A percentile compares a stretch with the other conserved stretches of the same genome.
These are phyloP conservation scores for Oriolus oriolus DNA, from an alignment of 2,113 vertebrate genomes.

Conservation along the genomic window DNA sequence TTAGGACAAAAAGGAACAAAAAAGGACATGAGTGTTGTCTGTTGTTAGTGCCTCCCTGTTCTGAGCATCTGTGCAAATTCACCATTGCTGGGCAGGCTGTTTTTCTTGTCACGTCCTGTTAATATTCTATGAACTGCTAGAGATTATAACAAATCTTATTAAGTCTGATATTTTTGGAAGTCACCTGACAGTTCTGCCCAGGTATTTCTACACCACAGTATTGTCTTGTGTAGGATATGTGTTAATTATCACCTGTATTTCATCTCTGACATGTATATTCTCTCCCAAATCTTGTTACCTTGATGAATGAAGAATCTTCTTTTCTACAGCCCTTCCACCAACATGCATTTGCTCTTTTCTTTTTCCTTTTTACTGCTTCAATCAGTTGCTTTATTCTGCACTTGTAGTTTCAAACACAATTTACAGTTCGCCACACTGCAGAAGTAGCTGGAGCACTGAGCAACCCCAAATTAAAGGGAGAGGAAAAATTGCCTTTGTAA, in stretches of 20 bases:
- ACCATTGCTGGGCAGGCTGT: background rate
- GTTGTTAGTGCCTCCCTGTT: background rate
- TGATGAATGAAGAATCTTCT: background rate
- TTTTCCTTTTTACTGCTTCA: conserved; percentile 9
- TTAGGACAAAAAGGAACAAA: background rate
- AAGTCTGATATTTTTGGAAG: background rate
- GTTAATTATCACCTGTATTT: background rate
- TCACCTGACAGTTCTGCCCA: background rate
- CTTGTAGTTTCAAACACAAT: conserved; percentile 6
- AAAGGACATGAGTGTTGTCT: accelerated
- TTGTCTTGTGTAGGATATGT: background rate
- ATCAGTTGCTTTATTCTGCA: conserved; percentile 17
- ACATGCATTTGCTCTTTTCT: background rate
- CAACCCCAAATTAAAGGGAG: conserved; percentile 41
- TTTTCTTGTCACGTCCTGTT: background rate
- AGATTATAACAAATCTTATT: background rate
- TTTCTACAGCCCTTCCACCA: background rate
- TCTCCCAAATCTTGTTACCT: background rate
- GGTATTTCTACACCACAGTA: background rate
- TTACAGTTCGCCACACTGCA: background rate
- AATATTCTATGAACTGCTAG: background rate
- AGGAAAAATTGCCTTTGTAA: conserved; percentile 10
- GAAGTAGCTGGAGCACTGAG: background rate
- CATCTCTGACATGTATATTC: background rate
- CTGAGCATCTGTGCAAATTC: background rate